These are phyloP conservation scores for Gastracanthus pulcherrimus DNA, from an alignment of 2,888 invertebrate genomes.

Conservation along the genomic window DNA sequence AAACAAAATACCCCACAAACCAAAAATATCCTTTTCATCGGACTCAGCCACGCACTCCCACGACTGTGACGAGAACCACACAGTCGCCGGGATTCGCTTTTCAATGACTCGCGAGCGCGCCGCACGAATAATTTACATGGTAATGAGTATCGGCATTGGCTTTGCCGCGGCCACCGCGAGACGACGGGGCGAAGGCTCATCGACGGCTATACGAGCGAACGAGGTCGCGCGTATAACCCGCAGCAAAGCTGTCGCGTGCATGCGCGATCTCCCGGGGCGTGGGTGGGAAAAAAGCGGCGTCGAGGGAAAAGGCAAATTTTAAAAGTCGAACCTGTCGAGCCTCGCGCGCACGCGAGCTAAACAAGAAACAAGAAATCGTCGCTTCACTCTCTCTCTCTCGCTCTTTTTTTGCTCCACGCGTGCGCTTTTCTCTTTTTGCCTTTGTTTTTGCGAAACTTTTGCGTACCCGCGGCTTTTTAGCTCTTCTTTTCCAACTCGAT, in stretches of 20 bases:
- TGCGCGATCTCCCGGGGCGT: neutral
- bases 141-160: slow-evolving; percentile 63
- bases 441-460: too few species aligned
- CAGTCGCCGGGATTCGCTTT: slow-evolving; percentile 55
- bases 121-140: slow-evolving; percentile 62
- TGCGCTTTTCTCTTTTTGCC: too few species aligned
- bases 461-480: too few species aligned
- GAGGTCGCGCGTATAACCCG: neutral
- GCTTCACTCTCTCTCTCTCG: too few species aligned
- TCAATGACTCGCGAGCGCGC: slow-evolving; percentile 46
- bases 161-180: slow-evolving; percentile 24
- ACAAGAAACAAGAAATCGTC: slow-evolving; percentile 48
- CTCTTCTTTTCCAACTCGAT: too few species aligned
- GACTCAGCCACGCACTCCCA: neutral
- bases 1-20: too few species aligned
- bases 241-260: slow-evolving; percentile 27
- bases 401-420: too few species aligned
- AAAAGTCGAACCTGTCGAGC: slow-evolving; percentile 52
- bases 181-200: neutral
- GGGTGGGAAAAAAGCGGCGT: neutral
- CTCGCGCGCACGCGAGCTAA: neutral
- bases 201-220: neutral
- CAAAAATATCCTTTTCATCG: too few species aligned
- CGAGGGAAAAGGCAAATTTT: slow-evolving; percentile 45
- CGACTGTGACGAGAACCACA: neutral